phyloP scores from a whole-genome alignment of 2,888 invertebrate species.

The Leistus spinibarbis region DNA sequence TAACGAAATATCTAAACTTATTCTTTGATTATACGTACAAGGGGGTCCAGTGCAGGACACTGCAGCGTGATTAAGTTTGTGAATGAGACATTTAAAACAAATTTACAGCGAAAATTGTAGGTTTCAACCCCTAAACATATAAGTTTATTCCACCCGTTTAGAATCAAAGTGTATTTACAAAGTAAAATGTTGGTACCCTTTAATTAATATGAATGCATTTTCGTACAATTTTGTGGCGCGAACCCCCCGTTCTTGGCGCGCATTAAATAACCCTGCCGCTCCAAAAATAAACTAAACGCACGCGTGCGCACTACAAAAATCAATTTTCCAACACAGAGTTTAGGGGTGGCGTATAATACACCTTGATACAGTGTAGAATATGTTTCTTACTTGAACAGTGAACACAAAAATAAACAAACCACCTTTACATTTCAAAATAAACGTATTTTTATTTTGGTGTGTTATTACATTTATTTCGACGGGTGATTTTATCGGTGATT shows the following conservation, averaged over 20 bases:
- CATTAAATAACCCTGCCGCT: neutral
- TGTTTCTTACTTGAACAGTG: slow-evolving; percentile 26
- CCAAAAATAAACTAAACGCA: slow-evolving; percentile 34
- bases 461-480: slow-evolving; percentile 1
- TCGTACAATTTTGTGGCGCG: neutral
- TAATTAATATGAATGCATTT: slow-evolving; percentile 36
- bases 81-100: neutral
- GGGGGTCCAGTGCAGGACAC: no score
- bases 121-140: neutral
- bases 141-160: neutral
- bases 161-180: slow-evolving; percentile 7
- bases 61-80: no score
- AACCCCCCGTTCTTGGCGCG: neutral
- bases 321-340: slow-evolving; percentile 41
- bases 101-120: no score
- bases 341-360: slow-evolving; percentile 49
- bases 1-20: no score
- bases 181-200: slow-evolving; percentile 12
- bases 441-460: neutral
- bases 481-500: neutral
- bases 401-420: neutral
- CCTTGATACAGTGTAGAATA: slow-evolving; percentile 44
- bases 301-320: slow-evolving; percentile 43
- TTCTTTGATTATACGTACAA: no score
- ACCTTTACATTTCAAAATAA: neutral